These are phyloP conservation scores for Ceyx cyanopectus DNA, from an alignment of 2,113 vertebrate genomes.

Conservation along the genomic window DNA sequence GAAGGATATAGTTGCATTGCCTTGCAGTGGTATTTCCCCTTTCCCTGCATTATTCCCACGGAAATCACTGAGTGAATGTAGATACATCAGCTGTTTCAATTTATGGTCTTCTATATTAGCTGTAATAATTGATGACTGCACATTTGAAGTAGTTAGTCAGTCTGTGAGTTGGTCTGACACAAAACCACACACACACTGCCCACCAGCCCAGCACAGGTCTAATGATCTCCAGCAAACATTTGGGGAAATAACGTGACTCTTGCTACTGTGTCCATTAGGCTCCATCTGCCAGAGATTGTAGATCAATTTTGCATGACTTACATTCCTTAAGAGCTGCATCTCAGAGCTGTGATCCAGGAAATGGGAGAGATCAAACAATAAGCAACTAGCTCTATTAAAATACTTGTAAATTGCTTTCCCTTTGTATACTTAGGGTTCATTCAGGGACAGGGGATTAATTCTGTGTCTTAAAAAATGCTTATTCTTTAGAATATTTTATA, in stretches of 20 bases:
- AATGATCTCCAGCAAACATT: not conserved
- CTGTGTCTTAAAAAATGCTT: not conserved
- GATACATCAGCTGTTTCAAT: not conserved
- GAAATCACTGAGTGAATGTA: not conserved
- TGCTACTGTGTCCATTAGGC: not conserved
- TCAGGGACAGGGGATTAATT: not conserved
- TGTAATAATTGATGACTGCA: slow-evolving; percentile 25
- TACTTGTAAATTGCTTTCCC: not conserved
- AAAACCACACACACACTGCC: not conserved
- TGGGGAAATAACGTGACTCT: not conserved
- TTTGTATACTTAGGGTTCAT: not conserved
- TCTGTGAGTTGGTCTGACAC: not conserved
- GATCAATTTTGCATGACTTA: not conserved
- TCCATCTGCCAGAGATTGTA: not conserved
- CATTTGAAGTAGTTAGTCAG: not conserved
- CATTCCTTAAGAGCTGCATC: not conserved
- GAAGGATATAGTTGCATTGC: not conserved
- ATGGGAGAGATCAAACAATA: not conserved
- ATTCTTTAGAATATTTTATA: not conserved
- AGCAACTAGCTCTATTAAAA: not conserved
- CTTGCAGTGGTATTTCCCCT: not conserved
- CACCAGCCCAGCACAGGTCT: not conserved
- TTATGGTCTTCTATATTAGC: not conserved
- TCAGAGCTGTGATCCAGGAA: slow-evolving; percentile 1
- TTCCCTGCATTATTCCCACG: not conserved